Evolutionary conservation across 2,113 vertebrate species (phyloP), one percentile per base, ranked within the genome.

Genomic region (Lamprotornis superbus): DNA sequence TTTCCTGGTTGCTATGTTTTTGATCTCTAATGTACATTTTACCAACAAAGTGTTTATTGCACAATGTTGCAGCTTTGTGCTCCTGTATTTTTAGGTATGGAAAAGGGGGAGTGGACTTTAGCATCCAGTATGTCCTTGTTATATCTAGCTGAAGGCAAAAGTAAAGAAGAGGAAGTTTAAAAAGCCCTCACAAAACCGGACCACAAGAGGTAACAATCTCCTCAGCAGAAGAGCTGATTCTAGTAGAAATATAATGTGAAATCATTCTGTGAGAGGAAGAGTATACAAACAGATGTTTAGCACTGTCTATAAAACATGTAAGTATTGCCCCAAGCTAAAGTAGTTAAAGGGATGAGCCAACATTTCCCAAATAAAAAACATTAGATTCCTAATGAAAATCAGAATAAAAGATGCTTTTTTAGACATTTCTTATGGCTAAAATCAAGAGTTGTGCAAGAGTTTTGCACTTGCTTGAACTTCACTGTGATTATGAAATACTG

Each of bases 211-310:
- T 94, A 56, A 25, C 78, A 55, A 39, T 64, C 35, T 69, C 17
- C 33, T 50, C 56, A 78, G 19, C 23, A 63, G 64, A 94, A 90
- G 65, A 92, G 44, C 22, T 79, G 81, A 40, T 88, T 80, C 33
- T 91, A 92, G 85, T 56, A 71, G 84, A 94, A 93, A 90, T 28
- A 59, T 35, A 83, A 96, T 59, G 37, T 39, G 89, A 92, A 97
- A 89, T 49, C 40, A 71, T 77, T 22, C 68, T 33, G 28, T 35
- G 37, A 83, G 75, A 89, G 35, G 37, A 53, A 68, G 22, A 89
- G 40, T 30, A 5, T 70, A 53, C 19, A 47, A 84, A 94, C 47
- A 83, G 92, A 94, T 83, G 78, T 40, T 95, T 65, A 91, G 27
- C 16, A 37, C 27, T 81, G 22, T 31, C 46, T 81, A 35, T 94